Evolutionary conservation across 2,797 vertebrate genomes (phyloP).

Genomic region (Coreius guichenoti): DNA sequence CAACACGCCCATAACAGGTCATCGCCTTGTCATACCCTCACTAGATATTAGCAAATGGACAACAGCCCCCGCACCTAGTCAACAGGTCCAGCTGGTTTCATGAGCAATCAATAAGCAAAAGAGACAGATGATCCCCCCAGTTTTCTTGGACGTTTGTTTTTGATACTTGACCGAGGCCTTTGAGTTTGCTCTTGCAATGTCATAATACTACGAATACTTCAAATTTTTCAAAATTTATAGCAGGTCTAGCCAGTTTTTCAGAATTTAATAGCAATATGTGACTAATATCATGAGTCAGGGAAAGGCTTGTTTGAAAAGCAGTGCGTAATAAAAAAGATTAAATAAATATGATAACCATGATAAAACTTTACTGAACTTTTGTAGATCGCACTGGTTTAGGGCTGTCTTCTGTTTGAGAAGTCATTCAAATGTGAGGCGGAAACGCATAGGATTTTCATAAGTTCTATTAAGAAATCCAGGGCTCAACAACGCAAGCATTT

Average conservation of each 20-base stretch:
- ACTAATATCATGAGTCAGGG: slow-evolving; percentile 17
- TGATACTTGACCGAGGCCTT: not conserved
- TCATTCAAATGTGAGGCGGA: not conserved
- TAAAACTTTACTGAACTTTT: not conserved
- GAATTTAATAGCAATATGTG: not conserved
- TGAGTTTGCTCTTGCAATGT: slow-evolving; percentile 12
- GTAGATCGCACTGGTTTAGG: not conserved
- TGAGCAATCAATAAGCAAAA: not conserved
- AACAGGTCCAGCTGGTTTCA: slow-evolving; percentile 11
- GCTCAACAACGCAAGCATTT: not conserved
- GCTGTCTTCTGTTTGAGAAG: not conserved
- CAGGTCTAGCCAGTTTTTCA: slow-evolving; percentile 29
- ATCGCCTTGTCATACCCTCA: not conserved
- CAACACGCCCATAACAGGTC: not conserved
- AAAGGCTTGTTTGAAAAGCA: slow-evolving; percentile 9
- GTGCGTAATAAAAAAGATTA: not conserved
- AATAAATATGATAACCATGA: not conserved
- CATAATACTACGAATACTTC: slow-evolving; percentile 3
- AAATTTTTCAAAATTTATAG: not conserved
- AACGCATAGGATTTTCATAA: not conserved
- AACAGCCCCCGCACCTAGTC: not conserved
- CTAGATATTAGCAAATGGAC: slow-evolving; percentile 6
- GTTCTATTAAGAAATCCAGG: not conserved
- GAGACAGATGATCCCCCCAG: not conserved
- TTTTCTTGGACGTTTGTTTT: not conserved